Percentiles rank a stretch among this genome's conserved stretches.
Evolutionary conservation across 2,797 vertebrate genomes (phyloP).

Genomic region (Pseudopleuronectes americanus): DNA sequence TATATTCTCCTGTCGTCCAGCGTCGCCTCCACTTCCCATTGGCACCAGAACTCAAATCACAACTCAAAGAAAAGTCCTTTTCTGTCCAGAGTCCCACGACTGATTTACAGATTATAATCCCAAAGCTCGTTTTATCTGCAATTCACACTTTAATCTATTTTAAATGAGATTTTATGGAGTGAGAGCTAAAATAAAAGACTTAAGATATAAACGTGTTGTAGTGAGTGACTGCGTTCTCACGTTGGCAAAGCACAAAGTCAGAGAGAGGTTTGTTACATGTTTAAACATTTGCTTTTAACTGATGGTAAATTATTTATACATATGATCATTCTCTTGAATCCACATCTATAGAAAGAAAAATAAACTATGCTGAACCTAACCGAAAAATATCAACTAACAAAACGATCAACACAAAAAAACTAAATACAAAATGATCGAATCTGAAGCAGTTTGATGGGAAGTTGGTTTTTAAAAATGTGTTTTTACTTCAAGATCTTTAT

Average conservation of each 20-base stretch:
- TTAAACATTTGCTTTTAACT: conserved; percentile 53
- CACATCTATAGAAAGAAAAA: conserved; percentile 32
- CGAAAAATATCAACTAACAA: conserved; percentile 54
- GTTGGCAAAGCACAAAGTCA: conserved; percentile 38
- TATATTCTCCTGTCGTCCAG: conserved; percentile 33
- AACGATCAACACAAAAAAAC: conserved; percentile 44
- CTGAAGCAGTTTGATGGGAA: conserved; percentile 3
- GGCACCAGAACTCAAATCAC: conserved; percentile 40
- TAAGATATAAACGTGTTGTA: background rate
- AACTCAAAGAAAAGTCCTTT: conserved; percentile 17
- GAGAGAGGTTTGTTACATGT: conserved; percentile 57
- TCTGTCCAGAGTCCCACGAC: conserved; percentile 8
- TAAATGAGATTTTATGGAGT: background rate
- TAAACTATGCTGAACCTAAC: conserved; percentile 35
- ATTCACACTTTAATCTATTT: conserved; percentile 4
- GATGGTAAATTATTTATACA: conserved; percentile 53
- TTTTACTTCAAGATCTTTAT: background rate
- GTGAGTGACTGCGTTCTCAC: conserved; percentile 13
- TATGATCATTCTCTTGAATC: conserved; percentile 21
- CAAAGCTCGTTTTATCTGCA: background rate
- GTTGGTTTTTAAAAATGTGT: background rate
- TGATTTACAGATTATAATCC: background rate
- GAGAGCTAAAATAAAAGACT: conserved; percentile 16
- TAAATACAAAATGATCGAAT: conserved; percentile 26
- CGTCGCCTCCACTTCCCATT: conserved; percentile 32